Percentiles rank a stretch among this genome's conserved stretches.
Evolutionary conservation across 2,113 vertebrate species (phyloP).

Genomic region (Eurystomus gularis): DNA sequence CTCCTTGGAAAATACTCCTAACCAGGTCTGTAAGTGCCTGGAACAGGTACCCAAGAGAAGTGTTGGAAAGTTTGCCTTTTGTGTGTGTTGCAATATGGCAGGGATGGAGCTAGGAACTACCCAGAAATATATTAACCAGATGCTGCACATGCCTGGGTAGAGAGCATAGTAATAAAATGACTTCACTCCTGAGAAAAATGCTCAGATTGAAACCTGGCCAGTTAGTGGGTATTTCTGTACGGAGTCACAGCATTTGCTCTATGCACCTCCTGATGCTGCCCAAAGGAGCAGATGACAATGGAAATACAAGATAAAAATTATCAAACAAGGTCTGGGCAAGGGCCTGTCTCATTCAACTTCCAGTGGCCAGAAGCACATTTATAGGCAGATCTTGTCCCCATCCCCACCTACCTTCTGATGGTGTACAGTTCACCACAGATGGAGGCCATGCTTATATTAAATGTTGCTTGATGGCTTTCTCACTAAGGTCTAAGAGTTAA

Average conservation of each 20-base stretch:
- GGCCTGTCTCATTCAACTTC: background rate
- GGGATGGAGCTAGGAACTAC: slow-evolving; percentile 19
- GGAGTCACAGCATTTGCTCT: background rate
- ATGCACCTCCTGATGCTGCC: background rate
- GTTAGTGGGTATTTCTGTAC: background rate
- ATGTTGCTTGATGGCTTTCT: background rate
- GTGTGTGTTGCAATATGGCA: slow-evolving; percentile 9
- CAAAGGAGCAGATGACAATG: background rate
- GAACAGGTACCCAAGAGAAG: slow-evolving; percentile 49
- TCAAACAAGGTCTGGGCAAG: background rate
- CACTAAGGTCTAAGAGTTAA: background rate
- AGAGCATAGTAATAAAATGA: slow-evolving; percentile 21
- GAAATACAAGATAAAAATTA: background rate
- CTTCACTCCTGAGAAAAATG: slow-evolving; percentile 33
- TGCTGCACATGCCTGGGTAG: slow-evolving; percentile 48
- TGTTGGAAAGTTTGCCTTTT: slow-evolving; percentile 54
- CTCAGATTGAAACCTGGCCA: background rate
- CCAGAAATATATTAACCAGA: slow-evolving; percentile 65
- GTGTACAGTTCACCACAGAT: background rate
- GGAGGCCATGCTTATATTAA: background rate
- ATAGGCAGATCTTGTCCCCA: background rate
- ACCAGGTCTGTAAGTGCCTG: slow-evolving; percentile 40
- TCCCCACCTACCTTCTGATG: background rate
- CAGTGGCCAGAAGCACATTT: background rate
- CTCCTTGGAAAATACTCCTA: slow-evolving; percentile 56